Conservation (phyloP, 2,797 vertebrate species). For the Pangasius djambal region DNA sequence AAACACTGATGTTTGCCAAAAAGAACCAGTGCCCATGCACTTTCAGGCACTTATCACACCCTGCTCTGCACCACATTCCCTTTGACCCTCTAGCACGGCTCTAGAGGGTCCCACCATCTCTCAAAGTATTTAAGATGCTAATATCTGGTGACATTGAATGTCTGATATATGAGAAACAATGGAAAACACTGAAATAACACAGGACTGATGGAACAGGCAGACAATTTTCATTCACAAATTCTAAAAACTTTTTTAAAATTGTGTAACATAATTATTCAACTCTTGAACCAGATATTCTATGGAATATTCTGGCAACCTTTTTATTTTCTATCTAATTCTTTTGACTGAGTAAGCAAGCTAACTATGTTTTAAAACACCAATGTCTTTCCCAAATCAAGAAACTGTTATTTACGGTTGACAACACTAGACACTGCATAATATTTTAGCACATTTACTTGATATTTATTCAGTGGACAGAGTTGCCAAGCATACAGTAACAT, state of each 20-base stretch:
- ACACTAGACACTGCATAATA: too few species aligned
- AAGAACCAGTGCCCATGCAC: too few species aligned
- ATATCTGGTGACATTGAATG: too few species aligned
- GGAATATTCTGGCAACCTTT: neutral
- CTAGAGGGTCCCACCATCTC: too few species aligned
- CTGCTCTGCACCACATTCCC: too few species aligned
- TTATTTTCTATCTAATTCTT: neutral
- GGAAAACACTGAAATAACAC: neutral
- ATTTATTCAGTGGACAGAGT: neutral
- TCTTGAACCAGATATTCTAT: neutral
- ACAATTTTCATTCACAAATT: neutral
- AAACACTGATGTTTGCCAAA: too few species aligned
- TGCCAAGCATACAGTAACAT: constrained; percentile 11
- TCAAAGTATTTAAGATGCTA: too few species aligned
- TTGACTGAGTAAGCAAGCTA: neutral
- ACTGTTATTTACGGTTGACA: neutral
- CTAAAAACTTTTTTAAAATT: neutral
- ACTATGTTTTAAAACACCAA: neutral
- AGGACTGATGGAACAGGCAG: neutral
- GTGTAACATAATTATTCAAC: too few species aligned
- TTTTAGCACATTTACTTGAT: too few species aligned
- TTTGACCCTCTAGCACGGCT: too few species aligned
- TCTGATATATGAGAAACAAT: neutral
- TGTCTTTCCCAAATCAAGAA: neutral
- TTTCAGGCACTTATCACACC: too few species aligned